These are phyloP conservation scores for Kryptolebias marmoratus DNA, from an alignment of 2,113 vertebrate species.

Conservation along the genomic window DNA sequence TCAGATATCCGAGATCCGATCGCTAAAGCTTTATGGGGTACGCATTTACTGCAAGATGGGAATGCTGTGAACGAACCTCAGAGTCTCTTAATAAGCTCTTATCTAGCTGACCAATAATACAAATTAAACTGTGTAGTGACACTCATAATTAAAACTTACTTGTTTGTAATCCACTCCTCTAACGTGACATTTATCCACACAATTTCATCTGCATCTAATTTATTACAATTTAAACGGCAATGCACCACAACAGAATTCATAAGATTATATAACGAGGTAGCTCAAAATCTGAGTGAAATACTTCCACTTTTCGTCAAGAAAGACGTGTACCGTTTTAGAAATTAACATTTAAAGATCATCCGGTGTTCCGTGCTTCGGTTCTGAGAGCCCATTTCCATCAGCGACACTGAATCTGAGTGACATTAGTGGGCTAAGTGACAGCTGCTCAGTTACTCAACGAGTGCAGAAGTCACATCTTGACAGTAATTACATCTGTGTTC, in stretches of 20 bases:
- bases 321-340: not conserved
- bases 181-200: no score
- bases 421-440: conserved; percentile 62
- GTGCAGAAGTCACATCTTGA: conserved; percentile 37
- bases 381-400: conserved; percentile 56
- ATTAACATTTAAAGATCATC: conserved; percentile 10
- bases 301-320: not conserved
- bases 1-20: no score
- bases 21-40: no score
- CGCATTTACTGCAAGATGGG: no score
- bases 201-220: not conserved
- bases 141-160: no score
- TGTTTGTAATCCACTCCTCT: no score
- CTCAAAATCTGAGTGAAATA: not conserved
- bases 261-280: not conserved
- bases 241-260: not conserved
- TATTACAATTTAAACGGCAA: not conserved
- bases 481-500: conserved; percentile 50
- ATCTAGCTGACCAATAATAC: no score
- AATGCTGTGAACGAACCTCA: no score
- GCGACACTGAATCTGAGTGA: conserved; percentile 35
- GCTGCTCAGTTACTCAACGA: conserved; percentile 60
- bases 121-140: no score
- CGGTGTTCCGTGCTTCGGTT: not conserved
- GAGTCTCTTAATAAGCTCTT: no score